Evolutionary conservation across 2,113 vertebrate genomes (phyloP).

Genomic region (Andinoacara biseriatus): DNA sequence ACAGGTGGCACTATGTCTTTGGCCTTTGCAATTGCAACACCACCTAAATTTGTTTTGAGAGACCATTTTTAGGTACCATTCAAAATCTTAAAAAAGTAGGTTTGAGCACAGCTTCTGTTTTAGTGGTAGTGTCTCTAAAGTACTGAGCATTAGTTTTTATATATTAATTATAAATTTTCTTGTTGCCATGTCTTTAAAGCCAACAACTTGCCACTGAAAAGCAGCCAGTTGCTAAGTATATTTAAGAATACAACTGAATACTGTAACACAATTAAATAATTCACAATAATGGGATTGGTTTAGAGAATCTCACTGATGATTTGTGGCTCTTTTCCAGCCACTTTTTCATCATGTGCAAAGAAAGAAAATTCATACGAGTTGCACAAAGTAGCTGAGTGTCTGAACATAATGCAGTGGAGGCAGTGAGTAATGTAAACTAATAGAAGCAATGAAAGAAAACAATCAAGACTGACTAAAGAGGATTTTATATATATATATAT

Average conservation of each 20-base stretch:
- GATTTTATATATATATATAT: not conserved
- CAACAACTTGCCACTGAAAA: not conserved
- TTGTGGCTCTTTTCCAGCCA: constrained; percentile 3
- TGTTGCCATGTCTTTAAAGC: not conserved
- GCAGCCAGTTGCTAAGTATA: not conserved
- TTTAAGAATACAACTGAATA: not conserved
- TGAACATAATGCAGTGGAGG: not conserved
- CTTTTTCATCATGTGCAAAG: not conserved
- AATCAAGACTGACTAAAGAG: not conserved
- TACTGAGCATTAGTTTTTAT: not conserved
- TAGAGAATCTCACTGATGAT: not conserved
- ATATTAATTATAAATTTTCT: not conserved
- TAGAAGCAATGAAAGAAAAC: not conserved
- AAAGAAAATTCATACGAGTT: not conserved
- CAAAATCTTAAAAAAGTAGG: not conserved
- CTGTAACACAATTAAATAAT: not conserved
- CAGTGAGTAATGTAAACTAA: not conserved
- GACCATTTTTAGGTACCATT: not conserved
- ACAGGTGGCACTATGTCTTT: not conserved
- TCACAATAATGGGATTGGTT: not conserved
- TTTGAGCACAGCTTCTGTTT: not conserved
- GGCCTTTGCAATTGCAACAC: not conserved
- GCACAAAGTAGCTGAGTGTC: not conserved
- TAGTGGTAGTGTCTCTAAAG: not conserved
- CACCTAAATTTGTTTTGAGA: not conserved